Evolutionary conservation across 1,140 invertebrate species (phyloP).

Genomic region (Drosophila parabipectinata): DNA sequence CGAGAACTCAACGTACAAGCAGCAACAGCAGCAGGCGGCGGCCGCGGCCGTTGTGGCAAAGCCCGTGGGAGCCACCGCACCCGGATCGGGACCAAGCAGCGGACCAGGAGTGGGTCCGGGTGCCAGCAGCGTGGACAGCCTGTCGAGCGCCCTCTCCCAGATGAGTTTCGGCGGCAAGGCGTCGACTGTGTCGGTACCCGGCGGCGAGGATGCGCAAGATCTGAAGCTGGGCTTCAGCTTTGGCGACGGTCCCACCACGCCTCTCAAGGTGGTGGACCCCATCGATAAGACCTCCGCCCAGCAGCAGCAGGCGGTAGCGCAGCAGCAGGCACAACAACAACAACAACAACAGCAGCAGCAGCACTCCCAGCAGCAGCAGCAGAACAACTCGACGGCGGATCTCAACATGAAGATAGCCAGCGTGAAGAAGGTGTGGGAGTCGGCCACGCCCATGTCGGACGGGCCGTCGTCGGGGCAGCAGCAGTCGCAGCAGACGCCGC

Average conservation of each 20-base stretch:
- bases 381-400: conserved; percentile 90
- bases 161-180: conserved; percentile 84
- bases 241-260: conserved; percentile 84
- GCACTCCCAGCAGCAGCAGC: conserved; percentile 76
- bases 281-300: conserved; percentile 54
- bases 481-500: conserved; percentile 84
- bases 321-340: conserved; percentile 53
- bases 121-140: conserved; percentile 59
- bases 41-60: conserved; percentile 48
- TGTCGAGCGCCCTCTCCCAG: conserved; percentile 84
- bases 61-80: conserved; percentile 9
- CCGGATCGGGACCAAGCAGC: conserved; percentile 24
- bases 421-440: conserved; percentile 96
- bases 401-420: conserved; percentile 97
- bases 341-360: conserved; percentile 64
- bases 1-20: conserved; percentile 95
- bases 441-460: conserved; percentile 85
- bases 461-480: conserved; percentile 62
- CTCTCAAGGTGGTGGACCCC: conserved; percentile 59
- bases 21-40: conserved; percentile 77
- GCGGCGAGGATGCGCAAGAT: conserved; percentile 91
- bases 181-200: conserved; percentile 58
- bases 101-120: conserved; percentile 26
- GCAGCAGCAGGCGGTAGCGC: conserved; percentile 52
- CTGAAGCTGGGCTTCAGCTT: conserved; percentile 94